A percentile compares a stretch with the other conserved stretches of the same genome.
These are phyloP conservation scores for Macrophya alboannulata DNA, from an alignment of 2,888 invertebrate genomes.

Conservation along the genomic window DNA sequence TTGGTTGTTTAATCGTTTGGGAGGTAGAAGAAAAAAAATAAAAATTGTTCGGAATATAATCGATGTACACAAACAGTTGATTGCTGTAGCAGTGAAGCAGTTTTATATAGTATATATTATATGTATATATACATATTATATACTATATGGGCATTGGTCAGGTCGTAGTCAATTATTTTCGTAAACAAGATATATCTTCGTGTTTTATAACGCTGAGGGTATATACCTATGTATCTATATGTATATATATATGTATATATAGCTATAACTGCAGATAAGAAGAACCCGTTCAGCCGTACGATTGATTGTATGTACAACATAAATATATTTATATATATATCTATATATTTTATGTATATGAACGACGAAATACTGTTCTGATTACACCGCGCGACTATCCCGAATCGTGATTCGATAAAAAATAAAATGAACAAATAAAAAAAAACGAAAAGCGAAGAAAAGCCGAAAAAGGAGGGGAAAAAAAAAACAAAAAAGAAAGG, in stretches of 20 bases:
- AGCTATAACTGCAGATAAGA: background rate
- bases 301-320: constrained; percentile 55
- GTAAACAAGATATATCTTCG: constrained; percentile 33
- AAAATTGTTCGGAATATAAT: background rate
- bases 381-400: background rate
- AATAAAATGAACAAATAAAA: constrained; percentile 43
- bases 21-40: background rate
- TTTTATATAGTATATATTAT: too few relatives aligned
- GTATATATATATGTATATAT: background rate
- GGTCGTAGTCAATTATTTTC: constrained; percentile 32
- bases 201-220: background rate
- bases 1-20: background rate
- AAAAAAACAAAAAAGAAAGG: constrained; percentile 43
- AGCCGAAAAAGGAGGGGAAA: background rate
- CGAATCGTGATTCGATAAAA: constrained; percentile 34
- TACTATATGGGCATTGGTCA: background rate
- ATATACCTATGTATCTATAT: too few relatives aligned
- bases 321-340: constrained; percentile 39
- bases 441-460: constrained; percentile 9
- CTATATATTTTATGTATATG: constrained; percentile 48
- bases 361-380: constrained; percentile 8
- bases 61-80: background rate
- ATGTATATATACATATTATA: background rate
- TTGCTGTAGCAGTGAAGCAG: background rate
- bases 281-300: background rate